Conservation (phyloP, 1,140 invertebrate genomes). For the Argopecten irradians region DNA sequence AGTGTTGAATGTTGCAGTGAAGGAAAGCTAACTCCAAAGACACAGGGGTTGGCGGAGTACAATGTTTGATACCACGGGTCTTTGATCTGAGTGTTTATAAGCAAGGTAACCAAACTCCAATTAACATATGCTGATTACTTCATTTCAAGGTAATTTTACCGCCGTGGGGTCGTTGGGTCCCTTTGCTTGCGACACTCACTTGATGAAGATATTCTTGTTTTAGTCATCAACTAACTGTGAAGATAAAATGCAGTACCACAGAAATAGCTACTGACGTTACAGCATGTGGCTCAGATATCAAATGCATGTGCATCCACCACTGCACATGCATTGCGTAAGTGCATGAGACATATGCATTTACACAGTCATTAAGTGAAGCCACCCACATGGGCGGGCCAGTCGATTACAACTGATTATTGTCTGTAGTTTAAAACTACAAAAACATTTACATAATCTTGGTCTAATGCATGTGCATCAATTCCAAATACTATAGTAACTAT, state of each 20-base stretch:
- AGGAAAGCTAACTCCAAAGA: neutral
- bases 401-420: neutral
- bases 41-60: neutral
- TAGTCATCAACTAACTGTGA: neutral
- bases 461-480: neutral
- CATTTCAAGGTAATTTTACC: conserved; percentile 10
- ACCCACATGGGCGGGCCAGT: neutral
- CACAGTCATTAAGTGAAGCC: neutral
- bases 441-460: neutral
- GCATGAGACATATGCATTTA: neutral
- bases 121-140: neutral
- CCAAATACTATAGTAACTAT: no score
- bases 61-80: neutral
- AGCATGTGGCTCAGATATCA: neutral
- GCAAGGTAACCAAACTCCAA: neutral
- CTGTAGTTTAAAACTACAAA: neutral
- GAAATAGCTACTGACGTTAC: neutral
- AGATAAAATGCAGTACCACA: neutral
- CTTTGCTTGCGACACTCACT: neutral
- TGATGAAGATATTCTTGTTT: neutral
- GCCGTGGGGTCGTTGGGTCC: neutral
- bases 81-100: neutral
- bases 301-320: neutral
- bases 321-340: conserved; percentile 14
- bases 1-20: neutral